Percentiles rank a stretch among this genome's conserved stretches.
phyloP scores from a whole-genome alignment of 2,113 vertebrate genomes.

The Climacteris rufus region DNA sequence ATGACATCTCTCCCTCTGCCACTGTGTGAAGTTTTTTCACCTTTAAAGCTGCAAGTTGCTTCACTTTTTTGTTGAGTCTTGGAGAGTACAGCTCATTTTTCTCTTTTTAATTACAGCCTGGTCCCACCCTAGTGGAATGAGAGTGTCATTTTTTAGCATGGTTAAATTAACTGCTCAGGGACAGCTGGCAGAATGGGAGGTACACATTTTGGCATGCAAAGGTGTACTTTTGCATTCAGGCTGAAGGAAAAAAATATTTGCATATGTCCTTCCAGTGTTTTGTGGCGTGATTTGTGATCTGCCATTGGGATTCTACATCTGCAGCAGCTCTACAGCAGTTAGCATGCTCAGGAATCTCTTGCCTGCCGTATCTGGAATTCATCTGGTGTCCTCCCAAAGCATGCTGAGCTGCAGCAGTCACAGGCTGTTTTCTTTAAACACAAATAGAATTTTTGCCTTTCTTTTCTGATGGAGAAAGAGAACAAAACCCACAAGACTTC shows the following conservation, averaged over 20 bases:
- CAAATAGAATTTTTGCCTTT: neutral
- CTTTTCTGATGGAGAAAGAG: neutral
- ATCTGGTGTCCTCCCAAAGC: neutral
- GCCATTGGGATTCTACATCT: neutral
- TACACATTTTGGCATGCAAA: neutral
- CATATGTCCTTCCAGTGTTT: neutral
- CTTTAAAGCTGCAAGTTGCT: neutral
- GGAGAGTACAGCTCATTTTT: neutral
- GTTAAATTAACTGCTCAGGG: neutral
- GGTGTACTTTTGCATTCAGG: neutral
- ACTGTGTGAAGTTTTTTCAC: neutral
- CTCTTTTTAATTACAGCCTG: neutral
- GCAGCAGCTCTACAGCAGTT: neutral
- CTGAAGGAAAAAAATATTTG: neutral
- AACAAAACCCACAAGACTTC: too few relatives aligned
- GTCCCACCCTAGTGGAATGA: neutral
- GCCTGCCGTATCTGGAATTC: neutral
- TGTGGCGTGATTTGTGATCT: neutral
- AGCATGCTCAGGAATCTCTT: neutral
- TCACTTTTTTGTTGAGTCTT: neutral
- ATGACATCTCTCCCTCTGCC: neutral
- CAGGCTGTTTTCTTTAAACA: neutral
- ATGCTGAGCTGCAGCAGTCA: neutral
- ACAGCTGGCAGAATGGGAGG: neutral
- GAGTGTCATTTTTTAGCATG: neutral